phyloP scores from a whole-genome alignment of 2,888 invertebrate species.

The Drosophila suboccidentalis region DNA sequence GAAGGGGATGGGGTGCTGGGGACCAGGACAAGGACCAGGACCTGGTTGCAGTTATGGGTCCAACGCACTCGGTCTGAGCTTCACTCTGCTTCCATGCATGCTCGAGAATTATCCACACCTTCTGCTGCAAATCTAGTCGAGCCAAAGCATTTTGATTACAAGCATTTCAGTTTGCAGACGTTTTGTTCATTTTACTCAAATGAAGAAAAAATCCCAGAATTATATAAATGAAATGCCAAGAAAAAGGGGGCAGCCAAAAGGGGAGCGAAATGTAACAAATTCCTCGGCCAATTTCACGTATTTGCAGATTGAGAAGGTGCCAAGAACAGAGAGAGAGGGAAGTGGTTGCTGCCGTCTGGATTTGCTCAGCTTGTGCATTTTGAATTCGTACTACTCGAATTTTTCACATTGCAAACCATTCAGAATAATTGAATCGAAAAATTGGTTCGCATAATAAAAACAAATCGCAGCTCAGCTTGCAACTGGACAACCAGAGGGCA shows the following conservation, averaged over 20 bases:
- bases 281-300: constrained; percentile 67
- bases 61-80: constrained; percentile 64
- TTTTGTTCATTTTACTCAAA: constrained; percentile 51
- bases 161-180: constrained; percentile 57
- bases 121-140: constrained; percentile 42
- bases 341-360: constrained; percentile 15
- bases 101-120: constrained; percentile 67
- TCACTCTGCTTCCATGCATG: constrained; percentile 41
- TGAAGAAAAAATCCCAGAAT: constrained; percentile 3
- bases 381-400: constrained; percentile 53
- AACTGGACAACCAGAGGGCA: constrained; percentile 11
- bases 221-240: constrained; percentile 33
- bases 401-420: constrained; percentile 50
- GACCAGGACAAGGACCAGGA: neutral
- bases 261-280: constrained; percentile 42
- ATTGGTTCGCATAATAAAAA: constrained; percentile 73
- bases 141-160: constrained; percentile 70
- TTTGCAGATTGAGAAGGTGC: constrained; percentile 18
- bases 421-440: constrained; percentile 82
- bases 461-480: constrained; percentile 35
- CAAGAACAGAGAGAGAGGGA: neutral
- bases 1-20: neutral
- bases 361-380: constrained; percentile 65
- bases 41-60: constrained; percentile 47
- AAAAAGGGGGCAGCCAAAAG: constrained; percentile 15